Conservation (phyloP, 2,113 vertebrate species). For the Podarcis muralis region DNA sequence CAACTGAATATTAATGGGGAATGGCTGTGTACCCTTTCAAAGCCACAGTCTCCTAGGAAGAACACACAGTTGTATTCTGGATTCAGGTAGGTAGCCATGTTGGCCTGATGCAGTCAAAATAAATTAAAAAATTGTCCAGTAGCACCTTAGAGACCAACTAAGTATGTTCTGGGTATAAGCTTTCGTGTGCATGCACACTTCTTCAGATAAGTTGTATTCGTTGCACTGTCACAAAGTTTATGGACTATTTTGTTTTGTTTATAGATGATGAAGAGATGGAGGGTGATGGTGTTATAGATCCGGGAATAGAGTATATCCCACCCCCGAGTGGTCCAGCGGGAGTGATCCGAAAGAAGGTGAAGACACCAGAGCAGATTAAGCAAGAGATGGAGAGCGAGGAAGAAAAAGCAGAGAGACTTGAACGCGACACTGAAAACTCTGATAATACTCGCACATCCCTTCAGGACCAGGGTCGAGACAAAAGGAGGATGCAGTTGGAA, state of each 20-base stretch:
- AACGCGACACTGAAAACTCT: constrained; percentile 79
- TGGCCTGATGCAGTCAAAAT: too few species aligned
- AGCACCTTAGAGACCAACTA: too few species aligned
- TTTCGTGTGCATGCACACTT: too few species aligned
- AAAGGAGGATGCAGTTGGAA: constrained; percentile 75
- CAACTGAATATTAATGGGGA: background rate
- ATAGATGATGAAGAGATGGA: constrained; percentile 96
- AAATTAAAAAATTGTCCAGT: too few species aligned
- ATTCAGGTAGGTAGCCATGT: too few species aligned
- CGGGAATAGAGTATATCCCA: constrained; percentile 91
- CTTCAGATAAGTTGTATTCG: too few species aligned
- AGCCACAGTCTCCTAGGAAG: background rate
- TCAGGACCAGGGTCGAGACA: constrained; percentile 68
- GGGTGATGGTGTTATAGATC: constrained; percentile 92
- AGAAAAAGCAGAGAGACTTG: constrained; percentile 79
- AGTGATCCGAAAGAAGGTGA: constrained; percentile 84
- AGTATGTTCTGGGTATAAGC: too few species aligned
- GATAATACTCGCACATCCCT: constrained; percentile 57
- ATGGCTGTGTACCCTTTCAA: background rate
- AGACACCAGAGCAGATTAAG: constrained; percentile 85
- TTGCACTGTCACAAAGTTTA: background rate
- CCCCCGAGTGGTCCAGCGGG: constrained; percentile 73
- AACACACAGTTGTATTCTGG: background rate
- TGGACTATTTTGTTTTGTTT: constrained; percentile 43
- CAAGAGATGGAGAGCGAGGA: constrained; percentile 93